Evolutionary conservation across 2,113 vertebrate genomes (phyloP).

Genomic region (Cranoglanis bouderius): DNA sequence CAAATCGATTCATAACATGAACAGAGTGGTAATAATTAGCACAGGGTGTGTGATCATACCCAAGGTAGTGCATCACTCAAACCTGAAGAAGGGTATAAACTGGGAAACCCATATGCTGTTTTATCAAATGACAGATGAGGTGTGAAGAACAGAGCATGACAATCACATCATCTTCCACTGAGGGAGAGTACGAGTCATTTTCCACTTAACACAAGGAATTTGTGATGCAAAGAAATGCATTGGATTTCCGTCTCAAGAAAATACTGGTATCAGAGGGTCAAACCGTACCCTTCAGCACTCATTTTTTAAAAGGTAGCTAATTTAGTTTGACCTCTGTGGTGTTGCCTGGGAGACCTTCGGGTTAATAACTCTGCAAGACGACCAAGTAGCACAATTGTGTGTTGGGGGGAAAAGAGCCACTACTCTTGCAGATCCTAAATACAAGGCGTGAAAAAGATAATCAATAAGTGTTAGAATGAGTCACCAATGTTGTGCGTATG

Average conservation of each 20-base stretch:
- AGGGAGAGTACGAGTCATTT: neutral
- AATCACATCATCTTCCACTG: neutral
- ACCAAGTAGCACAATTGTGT: constrained; percentile 13
- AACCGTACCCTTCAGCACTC: constrained; percentile 10
- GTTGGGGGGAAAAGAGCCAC: neutral
- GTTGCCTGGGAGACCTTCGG: constrained; percentile 62
- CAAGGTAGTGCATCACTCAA: neutral
- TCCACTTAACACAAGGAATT: neutral
- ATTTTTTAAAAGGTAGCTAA: constrained; percentile 44
- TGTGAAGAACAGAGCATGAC: neutral
- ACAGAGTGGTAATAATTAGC: neutral
- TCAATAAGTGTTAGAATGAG: constrained; percentile 55
- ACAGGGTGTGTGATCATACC: neutral
- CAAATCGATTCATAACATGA: neutral
- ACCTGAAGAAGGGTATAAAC: neutral
- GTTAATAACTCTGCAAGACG: constrained; percentile 57
- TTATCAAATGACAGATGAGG: constrained; percentile 3
- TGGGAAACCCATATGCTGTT: neutral
- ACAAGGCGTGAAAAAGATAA: constrained; percentile 49
- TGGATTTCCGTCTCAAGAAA: neutral
- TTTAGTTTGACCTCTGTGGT: constrained; percentile 58
- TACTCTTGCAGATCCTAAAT: constrained; percentile 9
- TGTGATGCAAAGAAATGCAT: neutral
- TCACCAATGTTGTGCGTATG: constrained; percentile 9
- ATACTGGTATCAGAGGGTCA: neutral